Evolutionary conservation across 2,888 invertebrate genomes (phyloP), one percentile per base, ranked within the genome.

Genomic region (Tridacna crocea): DNA sequence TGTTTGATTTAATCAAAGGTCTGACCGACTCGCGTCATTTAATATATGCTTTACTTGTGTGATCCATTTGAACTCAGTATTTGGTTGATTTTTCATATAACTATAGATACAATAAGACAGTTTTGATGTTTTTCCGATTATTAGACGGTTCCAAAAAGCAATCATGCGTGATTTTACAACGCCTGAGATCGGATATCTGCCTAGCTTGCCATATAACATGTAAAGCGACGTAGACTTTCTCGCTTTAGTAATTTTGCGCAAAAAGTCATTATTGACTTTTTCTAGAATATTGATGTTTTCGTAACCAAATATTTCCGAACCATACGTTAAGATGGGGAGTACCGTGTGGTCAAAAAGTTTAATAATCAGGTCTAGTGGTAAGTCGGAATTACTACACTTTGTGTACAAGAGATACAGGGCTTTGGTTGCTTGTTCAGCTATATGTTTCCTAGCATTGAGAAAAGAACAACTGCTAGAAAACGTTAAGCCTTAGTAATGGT

Each of bases 361-460:
- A 10, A 75, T 0, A 19, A 47, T 24, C 15, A 48, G 60, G 48
- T 63, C 65, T 47, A 48, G 8, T 15, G 75, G 75, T n/a, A 63
- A 19, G 47, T 36, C 22, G 15, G 48, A 26, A 8, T 48, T 47
- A 47, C 65, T 75, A 47, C 47, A 48, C 65, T 26, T 75, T 11
- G 19, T 19, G 36, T 47, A 65, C 65, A 75, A 26, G 4, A 47
- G 22, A 51, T 48, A 75, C 65, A 75, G 6, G 15, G 75, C 63
- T 24, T 75, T 75, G 10, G 19, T 75, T 47, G 75, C 63, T 47
- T 75, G 75, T 48, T 75, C 11, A 61, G 73, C 27, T 26, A 78
- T 27, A 65, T 66, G 55, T 65, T 10, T 36, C 73, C 47, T 78
- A 51, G 75, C 26, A 36, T 61, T 47, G 10, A 51, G 19, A 66